Evolutionary conservation across 2,888 invertebrate species (phyloP), one percentile per base, ranked within the genome.

Genomic region (Perithous albicinctus): DNA sequence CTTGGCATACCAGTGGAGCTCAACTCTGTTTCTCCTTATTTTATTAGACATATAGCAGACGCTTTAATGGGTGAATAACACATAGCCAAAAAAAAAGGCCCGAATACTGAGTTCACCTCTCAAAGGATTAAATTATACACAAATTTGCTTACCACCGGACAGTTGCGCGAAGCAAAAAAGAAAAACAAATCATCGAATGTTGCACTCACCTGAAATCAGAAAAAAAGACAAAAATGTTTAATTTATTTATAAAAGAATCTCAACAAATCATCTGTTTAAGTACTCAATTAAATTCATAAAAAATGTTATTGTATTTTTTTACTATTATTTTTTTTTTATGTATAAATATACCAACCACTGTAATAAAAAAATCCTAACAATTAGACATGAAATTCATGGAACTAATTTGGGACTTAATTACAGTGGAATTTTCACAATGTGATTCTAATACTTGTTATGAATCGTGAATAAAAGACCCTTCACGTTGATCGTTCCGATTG

Each of bases 1-100:
- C 63, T 67, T 56, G 23, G 15, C 77, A 41, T n/a, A n/a, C n/a
- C 82, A 79, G 78, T 78, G 84, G 77, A 69, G 70, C 84, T 84
- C 84, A 83, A 83, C 79, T 51, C 29, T 43, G 15, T 12, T 69
- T 5, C 15, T 2, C 35, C n/a, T 51, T 29, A 10, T 48, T 29
- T 56, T 23, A 70, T 56, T 12, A 6, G 69, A 20, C 38, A 23
- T 18, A 54, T 18, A 54, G 7, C 12, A 29, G 26, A 41, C 35
- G 35, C 23, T 38, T 48, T 41, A 38, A 69, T 69, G 35, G 5
- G n/a, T 38, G 69, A 32, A 12, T 56, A 29, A 6, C 26, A 5
- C 29, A 2, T 15, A 26, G 7, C 48, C 5, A 35, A 38, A 10
- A 15, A 35, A 38, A 10, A 15, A 35, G 10, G 18, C 35, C 18